Percentiles rank a stretch among this genome's conserved stretches.
phyloP scores from a whole-genome alignment of 2,113 vertebrate species.

The Myrmecophaga tridactyla region DNA sequence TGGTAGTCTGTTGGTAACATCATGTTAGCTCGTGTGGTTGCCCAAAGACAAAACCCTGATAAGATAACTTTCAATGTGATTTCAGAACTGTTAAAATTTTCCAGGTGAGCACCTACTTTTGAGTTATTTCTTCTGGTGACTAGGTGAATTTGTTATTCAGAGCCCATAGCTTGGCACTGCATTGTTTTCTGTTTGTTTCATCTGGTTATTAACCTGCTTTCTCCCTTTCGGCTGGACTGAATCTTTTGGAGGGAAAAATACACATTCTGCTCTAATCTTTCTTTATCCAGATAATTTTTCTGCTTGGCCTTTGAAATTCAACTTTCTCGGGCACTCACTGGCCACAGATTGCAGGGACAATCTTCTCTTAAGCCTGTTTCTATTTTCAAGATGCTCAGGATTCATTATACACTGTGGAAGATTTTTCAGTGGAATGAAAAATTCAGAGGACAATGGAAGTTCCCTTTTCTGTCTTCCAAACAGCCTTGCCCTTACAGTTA shows the following conservation, averaged over 20 bases:
- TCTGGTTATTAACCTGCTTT: neutral
- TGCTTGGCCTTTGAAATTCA: neutral
- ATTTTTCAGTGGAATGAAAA: neutral
- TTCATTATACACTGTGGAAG: neutral
- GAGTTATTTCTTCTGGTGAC: neutral
- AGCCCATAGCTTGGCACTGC: neutral
- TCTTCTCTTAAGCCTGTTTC: neutral
- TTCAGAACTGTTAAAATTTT: neutral
- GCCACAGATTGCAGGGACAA: neutral
- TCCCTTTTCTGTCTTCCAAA: neutral
- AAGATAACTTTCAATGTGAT: neutral
- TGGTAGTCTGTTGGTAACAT: neutral
- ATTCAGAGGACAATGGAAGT: neutral
- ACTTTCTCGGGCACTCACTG: neutral
- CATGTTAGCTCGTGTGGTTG: neutral
- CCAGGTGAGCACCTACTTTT: neutral
- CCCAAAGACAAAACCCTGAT: neutral
- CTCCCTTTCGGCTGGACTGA: neutral
- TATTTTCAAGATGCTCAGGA: neutral
- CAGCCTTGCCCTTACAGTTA: neutral
- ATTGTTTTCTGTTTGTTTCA: neutral
- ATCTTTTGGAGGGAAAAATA: neutral
- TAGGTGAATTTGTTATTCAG: neutral
- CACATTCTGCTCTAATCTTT: neutral
- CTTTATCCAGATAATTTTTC: neutral